phyloP scores from a whole-genome alignment of 2,113 vertebrate species.

The Periophthalmus modestus region DNA sequence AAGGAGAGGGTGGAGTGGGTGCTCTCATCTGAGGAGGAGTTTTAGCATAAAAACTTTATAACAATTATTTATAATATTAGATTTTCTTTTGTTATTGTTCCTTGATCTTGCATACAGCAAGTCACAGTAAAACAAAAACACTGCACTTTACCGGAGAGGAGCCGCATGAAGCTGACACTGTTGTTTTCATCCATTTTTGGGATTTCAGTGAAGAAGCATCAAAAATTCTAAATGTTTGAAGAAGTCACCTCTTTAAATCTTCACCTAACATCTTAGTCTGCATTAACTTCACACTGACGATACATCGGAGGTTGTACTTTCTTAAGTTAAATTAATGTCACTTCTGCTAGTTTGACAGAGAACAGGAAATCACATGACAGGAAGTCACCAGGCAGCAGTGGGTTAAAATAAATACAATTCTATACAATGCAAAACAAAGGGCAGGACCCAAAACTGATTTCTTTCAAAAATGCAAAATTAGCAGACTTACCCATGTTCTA shows the following conservation, averaged over 20 bases:
- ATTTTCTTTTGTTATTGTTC: not conserved
- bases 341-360: slow-evolving; percentile 8
- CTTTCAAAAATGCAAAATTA: not conserved
- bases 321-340: not conserved
- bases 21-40: slow-evolving; percentile 57
- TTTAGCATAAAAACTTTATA: not conserved
- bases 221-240: not conserved
- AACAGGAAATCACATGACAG: slow-evolving; percentile 67
- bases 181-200: slow-evolving; percentile 48
- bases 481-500: not conserved
- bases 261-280: not conserved
- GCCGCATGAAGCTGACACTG: slow-evolving; percentile 43
- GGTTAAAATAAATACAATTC: not conserved
- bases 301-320: not conserved
- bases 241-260: slow-evolving; percentile 20
- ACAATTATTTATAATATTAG: too few species aligned
- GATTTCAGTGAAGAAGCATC: not conserved
- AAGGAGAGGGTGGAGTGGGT: slow-evolving; percentile 45
- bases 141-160: slow-evolving; percentile 66
- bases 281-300: not conserved
- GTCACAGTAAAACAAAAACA: not conserved
- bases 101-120: not conserved
- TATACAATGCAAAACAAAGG: slow-evolving; percentile 6
- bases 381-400: slow-evolving; percentile 19
- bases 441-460: not conserved